phyloP scores from a whole-genome alignment of 2,888 invertebrate genomes.

The Silvanus unidentatus region DNA sequence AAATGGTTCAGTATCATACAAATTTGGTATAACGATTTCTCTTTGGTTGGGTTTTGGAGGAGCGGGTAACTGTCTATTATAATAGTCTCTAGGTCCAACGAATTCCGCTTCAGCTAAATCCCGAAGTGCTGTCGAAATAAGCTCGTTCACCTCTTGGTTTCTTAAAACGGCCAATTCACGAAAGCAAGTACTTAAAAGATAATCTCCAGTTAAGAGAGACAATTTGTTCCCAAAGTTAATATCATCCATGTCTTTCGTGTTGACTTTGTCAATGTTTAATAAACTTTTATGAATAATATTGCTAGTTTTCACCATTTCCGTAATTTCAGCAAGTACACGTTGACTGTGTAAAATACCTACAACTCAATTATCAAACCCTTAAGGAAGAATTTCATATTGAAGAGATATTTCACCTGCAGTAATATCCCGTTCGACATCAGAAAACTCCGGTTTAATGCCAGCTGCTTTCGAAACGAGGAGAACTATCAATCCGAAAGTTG shows the following conservation, averaged over 20 bases:
- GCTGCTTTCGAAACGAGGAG: slow-evolving; percentile 85
- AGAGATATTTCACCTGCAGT: slow-evolving; percentile 61
- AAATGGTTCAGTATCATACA: slow-evolving; percentile 28
- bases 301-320: slow-evolving; percentile 91
- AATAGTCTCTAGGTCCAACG: slow-evolving; percentile 71
- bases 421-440: slow-evolving; percentile 75
- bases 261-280: slow-evolving; percentile 63
- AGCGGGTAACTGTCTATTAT: slow-evolving; percentile 75
- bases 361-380: not conserved
- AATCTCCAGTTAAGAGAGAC: slow-evolving; percentile 82
- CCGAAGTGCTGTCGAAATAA: slow-evolving; percentile 79
- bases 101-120: slow-evolving; percentile 88
- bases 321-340: slow-evolving; percentile 83
- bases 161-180: slow-evolving; percentile 74
- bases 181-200: slow-evolving; percentile 82
- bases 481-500: slow-evolving; percentile 88
- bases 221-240: slow-evolving; percentile 94
- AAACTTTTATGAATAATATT: slow-evolving; percentile 77
- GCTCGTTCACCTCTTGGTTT: slow-evolving; percentile 73
- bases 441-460: slow-evolving; percentile 68
- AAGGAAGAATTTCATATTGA: not conserved
- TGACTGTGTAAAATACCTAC: slow-evolving; percentile 70
- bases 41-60: slow-evolving; percentile 46
- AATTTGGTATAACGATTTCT: slow-evolving; percentile 25
- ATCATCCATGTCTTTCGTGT: slow-evolving; percentile 54